Percentiles rank a stretch among this genome's conserved stretches.
These are phyloP conservation scores for Corythoichthys intestinalis DNA, from an alignment of 2,113 vertebrate species.

Conservation along the genomic window DNA sequence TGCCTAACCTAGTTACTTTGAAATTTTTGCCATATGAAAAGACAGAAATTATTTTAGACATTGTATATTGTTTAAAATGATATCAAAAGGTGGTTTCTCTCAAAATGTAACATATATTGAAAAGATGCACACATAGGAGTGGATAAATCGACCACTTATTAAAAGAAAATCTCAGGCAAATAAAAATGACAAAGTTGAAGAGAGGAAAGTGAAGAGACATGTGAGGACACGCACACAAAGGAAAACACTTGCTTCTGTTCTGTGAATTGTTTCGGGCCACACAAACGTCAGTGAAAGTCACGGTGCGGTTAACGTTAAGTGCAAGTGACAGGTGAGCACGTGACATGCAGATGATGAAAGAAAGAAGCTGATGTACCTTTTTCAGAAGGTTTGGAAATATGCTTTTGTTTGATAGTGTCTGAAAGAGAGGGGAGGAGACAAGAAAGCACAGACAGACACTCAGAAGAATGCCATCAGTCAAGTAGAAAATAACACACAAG, in stretches of 20 bases:
- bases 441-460: constrained; percentile 54
- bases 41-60: no score
- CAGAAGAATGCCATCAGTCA: constrained; percentile 26
- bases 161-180: background rate
- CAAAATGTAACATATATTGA: background rate
- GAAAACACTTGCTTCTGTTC: background rate
- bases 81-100: background rate
- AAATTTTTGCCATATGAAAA: no score
- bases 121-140: background rate
- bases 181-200: background rate
- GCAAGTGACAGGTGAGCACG: constrained; percentile 36
- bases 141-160: background rate
- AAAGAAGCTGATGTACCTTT: constrained; percentile 85
- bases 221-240: constrained; percentile 1
- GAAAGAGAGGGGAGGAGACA: constrained; percentile 84
- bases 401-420: constrained; percentile 99
- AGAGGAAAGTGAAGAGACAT: background rate
- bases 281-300: background rate
- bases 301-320: constrained; percentile 13
- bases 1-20: no score
- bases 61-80: background rate
- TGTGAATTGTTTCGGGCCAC: background rate
- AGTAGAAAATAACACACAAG: constrained; percentile 26
- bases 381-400: constrained; percentile 95
- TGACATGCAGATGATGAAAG: constrained; percentile 35